Evolutionary conservation across 92 coral and sea anemone genomes (phyloP), one percentile per base, ranked within the genome.

Genomic region (Metridium senile): DNA sequence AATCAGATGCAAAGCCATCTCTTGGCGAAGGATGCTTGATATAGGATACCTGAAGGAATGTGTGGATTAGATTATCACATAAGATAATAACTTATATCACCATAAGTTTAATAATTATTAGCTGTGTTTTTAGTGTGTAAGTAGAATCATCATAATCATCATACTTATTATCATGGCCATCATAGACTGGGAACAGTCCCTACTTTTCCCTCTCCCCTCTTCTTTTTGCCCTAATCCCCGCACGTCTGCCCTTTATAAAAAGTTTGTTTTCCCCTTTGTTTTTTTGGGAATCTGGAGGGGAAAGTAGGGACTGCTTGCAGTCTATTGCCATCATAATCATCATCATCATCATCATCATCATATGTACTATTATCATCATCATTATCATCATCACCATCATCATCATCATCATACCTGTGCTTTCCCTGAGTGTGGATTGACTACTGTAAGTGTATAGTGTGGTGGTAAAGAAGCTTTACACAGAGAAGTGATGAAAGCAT

Each of bases 381-480:
- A 39, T 39, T 13, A 39, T 39, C 13, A 39, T 13, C 49, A 39
- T 13, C 49, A 39, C 13, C 49, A 39, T 13, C 49, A 39, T 39
- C 49, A 39, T 13, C 49, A 39, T 39, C 49, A 39, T 13, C 13
- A 4, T 39, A 39, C 97, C 74, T 91, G 97, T 18, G 99, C 87
- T 10, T 88, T 90, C 28, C 94, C 91, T 1, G 98, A 93, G 86
- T 93, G 96, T 43, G 97, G 96, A 82, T 90, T 96, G 62, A 96
- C 84, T 13, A 96, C 97, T 30, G 97, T 89, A 51, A 96, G 85
- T 74, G 97, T 89, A 82, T 93, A 96, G 74, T 96, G 99, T 17
- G 99, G 94, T 22, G 99, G 99, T n/a, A 96, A 72, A 2, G 99
- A 93, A 9, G 99, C 93, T 58, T 96, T 96, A 70, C 99, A 96